Base-by-base conservation (phyloP, 2,113 vertebrate genomes). In the Limnothrissa miodon region DNA sequence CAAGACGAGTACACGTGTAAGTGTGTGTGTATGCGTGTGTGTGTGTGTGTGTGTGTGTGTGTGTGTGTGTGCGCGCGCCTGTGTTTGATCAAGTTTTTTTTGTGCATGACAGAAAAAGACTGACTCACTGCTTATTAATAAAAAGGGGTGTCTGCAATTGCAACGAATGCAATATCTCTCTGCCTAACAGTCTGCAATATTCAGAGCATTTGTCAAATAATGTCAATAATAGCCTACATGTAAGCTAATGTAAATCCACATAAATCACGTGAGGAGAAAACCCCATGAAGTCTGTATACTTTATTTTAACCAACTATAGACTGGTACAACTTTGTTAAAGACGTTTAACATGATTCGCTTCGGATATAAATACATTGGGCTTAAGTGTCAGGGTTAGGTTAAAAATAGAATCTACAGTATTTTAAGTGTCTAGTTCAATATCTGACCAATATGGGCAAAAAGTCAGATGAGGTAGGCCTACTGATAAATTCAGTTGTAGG, bases 401-500 rank as follows among this genome's bases (percentile, higher is more conserved):
- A 74, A 74, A 74, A 74, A 74, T 74, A 74, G n/a, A n/a, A n/a
- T n/a, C n/a, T n/a, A n/a, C n/a, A 33, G 66, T 13, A 15, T 36
- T 90, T 90, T 81, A 90, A 88, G 82, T 86, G 85, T 87, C 45
- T 48, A 83, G 78, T 87, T 84, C 80, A 87, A 39, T 88, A 85
- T 90, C 86, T 90, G 78, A 83, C 46, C 81, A 86, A 62, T 82
- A 39, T 39, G 51, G 74, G 79, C 36, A 23, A 59, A 81, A 78
- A 66, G 80, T 86, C 85, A 87, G 91, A 92, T 88, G 89, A 91
- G 87, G 86, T 81, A 78, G n/a, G n/a, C n/a, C n/a, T 87, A 90
- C n/a, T n/a, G 79, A 87, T 88, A 93, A 93, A 89, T 88, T 85
- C 91, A 82, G 56, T 70, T 44, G 91, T 90, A n/a, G n/a, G n/a